A percentile compares a stretch with the other conserved stretches of the same genome.
These are phyloP conservation scores for Ophiothrix spiculata DNA, from an alignment of 35 echinoderm and acorn worm species.

Conservation along the genomic window DNA sequence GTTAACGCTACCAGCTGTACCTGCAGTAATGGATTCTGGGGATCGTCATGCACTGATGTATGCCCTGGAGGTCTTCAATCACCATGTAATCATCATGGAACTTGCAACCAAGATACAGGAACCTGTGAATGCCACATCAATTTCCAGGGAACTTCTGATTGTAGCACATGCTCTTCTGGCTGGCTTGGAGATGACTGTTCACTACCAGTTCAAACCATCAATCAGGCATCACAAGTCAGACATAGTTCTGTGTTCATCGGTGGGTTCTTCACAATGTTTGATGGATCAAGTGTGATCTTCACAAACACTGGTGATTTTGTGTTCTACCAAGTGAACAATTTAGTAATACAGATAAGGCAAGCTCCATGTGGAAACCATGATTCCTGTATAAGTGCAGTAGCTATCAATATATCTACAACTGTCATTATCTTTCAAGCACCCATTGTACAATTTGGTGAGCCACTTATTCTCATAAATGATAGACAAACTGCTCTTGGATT, in stretches of 20 bases:
- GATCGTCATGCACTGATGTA: constrained; percentile 35
- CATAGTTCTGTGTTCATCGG: constrained; percentile 56
- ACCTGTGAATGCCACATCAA: constrained; percentile 66
- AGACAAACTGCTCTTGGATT: constrained; percentile 21
- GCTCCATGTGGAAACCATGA: constrained; percentile 54
- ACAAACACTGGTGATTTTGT: constrained; percentile 63
- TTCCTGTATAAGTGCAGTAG: constrained; percentile 56
- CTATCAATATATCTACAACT: constrained; percentile 12
- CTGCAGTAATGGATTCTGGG: constrained; percentile 71
- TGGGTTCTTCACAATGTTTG: constrained; percentile 77
- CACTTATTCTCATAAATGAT: constrained; percentile 62
- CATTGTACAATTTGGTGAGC: constrained; percentile 7
- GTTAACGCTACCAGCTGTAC: constrained; percentile 24
- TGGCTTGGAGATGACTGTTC: constrained; percentile 82
- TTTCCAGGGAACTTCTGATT: constrained; percentile 44
- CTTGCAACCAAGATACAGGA: constrained; percentile 39
- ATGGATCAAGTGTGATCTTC: constrained; percentile 64
- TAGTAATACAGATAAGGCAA: constrained; percentile 67
- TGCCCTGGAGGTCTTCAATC: constrained; percentile 54
- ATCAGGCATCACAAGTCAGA: background rate
- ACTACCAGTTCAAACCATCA: constrained; percentile 19
- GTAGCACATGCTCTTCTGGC: constrained; percentile 44
- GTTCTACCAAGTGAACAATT: constrained; percentile 34
- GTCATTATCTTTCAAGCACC: constrained; percentile 60
- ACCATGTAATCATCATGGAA: constrained; percentile 65